Evolutionary conservation across 2,113 vertebrate genomes (phyloP).

Genomic region (Hirundichthys speculiger): DNA sequence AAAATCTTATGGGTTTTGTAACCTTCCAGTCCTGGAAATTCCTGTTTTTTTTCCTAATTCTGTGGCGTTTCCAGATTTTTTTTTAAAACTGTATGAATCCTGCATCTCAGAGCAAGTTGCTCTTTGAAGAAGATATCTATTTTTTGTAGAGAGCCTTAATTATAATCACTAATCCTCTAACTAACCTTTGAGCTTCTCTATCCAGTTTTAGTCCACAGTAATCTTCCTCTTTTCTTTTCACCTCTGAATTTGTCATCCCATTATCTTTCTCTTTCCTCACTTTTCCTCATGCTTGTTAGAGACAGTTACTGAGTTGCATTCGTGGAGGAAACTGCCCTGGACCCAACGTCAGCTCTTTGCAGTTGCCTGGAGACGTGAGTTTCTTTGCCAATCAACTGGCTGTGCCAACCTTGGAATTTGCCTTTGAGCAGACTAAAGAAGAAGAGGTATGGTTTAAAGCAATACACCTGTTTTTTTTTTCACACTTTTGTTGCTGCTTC

Average conservation of each 20-base stretch:
- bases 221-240: background rate
- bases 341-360: constrained; percentile 86
- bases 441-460: constrained; percentile 80
- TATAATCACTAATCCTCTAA: background rate
- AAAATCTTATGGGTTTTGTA: too few relatives aligned
- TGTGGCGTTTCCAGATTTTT: too few relatives aligned
- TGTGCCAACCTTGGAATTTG: constrained; percentile 87
- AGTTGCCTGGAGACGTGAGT: constrained; percentile 87
- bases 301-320: constrained; percentile 84
- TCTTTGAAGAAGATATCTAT: too few relatives aligned
- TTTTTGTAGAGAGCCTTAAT: too few relatives aligned
- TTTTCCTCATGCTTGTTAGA: constrained; percentile 69
- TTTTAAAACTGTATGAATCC: too few relatives aligned
- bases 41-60: too few relatives aligned
- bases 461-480: too few relatives aligned
- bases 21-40: too few relatives aligned
- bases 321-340: constrained; percentile 78
- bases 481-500: too few relatives aligned
- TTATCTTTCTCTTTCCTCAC: background rate
- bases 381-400: constrained; percentile 93
- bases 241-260: background rate
- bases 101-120: too few relatives aligned
- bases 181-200: background rate
- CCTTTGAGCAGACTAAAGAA: constrained; percentile 82
- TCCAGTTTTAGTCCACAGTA: background rate